A percentile compares a stretch with the other conserved stretches of the same genome.
Evolutionary conservation across 2,113 vertebrate genomes (phyloP).

Genomic region (Otis tarda): DNA sequence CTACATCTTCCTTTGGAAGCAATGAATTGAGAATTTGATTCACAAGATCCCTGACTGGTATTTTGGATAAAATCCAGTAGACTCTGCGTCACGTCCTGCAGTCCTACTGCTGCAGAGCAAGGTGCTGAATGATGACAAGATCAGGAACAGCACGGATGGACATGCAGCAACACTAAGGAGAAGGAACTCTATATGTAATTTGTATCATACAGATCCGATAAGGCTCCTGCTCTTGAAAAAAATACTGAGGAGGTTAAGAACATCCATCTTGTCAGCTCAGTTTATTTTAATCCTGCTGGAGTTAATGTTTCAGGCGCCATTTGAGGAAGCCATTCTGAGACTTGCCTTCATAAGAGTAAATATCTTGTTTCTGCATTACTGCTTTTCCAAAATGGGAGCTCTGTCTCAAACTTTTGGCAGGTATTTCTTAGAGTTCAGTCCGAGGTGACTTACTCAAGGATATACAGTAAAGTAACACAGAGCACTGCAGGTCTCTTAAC

Average conservation of each 20-base stretch:
- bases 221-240: background rate
- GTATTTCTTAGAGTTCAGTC: background rate
- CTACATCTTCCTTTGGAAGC: background rate
- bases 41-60: fast-evolving
- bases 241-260: background rate
- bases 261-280: background rate
- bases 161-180: background rate
- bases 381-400: background rate
- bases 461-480: background rate
- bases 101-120: background rate
- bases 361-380: background rate
- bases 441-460: background rate
- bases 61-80: background rate
- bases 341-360: background rate
- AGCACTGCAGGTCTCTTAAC: background rate
- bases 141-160: background rate
- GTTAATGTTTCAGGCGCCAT: background rate
- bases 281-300: background rate
- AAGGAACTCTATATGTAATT: background rate
- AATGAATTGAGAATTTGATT: background rate
- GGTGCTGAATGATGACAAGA: background rate
- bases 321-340: background rate
- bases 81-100: background rate
- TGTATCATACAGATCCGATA: background rate
- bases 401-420: background rate